These are phyloP conservation scores for Okamejei kenojei DNA, from an alignment of 2,797 vertebrate species.

Conservation along the genomic window DNA sequence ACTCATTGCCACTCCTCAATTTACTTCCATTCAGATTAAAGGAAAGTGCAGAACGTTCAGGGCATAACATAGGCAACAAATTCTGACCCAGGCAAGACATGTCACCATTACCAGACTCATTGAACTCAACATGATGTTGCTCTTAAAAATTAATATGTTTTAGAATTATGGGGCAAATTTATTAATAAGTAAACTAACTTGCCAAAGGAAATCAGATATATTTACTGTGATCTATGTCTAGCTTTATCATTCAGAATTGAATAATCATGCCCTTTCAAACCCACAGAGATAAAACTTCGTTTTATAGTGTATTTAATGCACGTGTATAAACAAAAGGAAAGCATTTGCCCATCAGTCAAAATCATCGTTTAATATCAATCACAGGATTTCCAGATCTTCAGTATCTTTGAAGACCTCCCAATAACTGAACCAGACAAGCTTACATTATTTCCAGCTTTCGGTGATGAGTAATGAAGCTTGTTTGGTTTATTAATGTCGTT, in stretches of 20 bases:
- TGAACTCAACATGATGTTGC: not conserved
- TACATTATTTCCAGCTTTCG: not conserved
- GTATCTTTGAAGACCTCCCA: not conserved
- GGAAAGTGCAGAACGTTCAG: not conserved
- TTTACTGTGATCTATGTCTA: not conserved
- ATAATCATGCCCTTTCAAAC: not conserved
- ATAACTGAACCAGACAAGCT: not conserved
- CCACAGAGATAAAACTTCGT: not conserved
- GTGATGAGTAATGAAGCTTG: not conserved
- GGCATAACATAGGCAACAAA: not conserved
- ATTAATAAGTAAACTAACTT: constrained; percentile 2
- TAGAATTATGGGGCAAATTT: not conserved
- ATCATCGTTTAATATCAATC: not conserved
- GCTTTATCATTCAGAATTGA: not conserved
- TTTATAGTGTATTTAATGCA: not conserved
- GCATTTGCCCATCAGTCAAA: not conserved
- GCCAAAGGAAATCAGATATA: not conserved
- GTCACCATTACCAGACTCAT: not conserved
- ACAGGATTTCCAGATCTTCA: not conserved
- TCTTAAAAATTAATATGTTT: constrained; percentile 1
- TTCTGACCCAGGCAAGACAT: not conserved
- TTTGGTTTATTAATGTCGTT: not conserved
- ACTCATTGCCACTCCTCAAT: no score
- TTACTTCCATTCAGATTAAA: not conserved
- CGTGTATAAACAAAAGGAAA: not conserved